A percentile compares a stretch with the other conserved stretches of the same genome.
Conservation (phyloP, 2,888 invertebrate species). For the Troides oblongomaculatus region DNA sequence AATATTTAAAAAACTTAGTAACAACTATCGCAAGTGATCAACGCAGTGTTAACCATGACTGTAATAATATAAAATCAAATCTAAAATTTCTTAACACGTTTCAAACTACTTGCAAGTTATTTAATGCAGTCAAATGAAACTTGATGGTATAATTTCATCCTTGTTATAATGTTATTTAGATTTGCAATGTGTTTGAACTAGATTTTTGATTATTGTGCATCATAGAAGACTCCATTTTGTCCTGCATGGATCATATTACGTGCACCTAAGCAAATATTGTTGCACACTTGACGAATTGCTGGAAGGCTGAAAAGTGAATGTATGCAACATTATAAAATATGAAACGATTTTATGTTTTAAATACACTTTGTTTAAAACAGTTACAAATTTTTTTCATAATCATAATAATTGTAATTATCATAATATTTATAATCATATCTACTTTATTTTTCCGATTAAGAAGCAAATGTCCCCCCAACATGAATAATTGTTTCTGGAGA, state of each 20-base stretch:
- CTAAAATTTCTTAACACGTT: conserved; percentile 27
- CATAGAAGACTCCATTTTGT: conserved; percentile 6
- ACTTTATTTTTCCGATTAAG: too few relatives aligned
- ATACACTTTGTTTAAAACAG: neutral
- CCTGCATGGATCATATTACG: conserved; percentile 37
- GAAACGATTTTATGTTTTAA: neutral
- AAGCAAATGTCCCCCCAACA: too few relatives aligned
- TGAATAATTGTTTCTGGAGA: too few relatives aligned
- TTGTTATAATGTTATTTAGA: conserved; percentile 6
- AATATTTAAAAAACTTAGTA: neutral
- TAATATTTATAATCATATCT: neutral
- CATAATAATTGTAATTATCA: too few relatives aligned
- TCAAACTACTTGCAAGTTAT: conserved; percentile 10
- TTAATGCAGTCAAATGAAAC: neutral
- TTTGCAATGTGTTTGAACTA: neutral
- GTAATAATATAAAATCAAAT: conserved; percentile 15
- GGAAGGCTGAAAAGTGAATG: conserved; percentile 37
- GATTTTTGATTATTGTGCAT: neutral
- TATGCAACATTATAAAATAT: conserved; percentile 22
- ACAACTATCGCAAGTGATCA: conserved; percentile 4
- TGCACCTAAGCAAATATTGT: conserved; percentile 58
- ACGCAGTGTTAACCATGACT: conserved; percentile 19
- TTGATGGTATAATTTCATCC: neutral
- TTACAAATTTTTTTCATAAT: neutral
- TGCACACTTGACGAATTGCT: conserved; percentile 41